phyloP scores from a whole-genome alignment of 2,888 invertebrate genomes.

The Patella pellucida region DNA sequence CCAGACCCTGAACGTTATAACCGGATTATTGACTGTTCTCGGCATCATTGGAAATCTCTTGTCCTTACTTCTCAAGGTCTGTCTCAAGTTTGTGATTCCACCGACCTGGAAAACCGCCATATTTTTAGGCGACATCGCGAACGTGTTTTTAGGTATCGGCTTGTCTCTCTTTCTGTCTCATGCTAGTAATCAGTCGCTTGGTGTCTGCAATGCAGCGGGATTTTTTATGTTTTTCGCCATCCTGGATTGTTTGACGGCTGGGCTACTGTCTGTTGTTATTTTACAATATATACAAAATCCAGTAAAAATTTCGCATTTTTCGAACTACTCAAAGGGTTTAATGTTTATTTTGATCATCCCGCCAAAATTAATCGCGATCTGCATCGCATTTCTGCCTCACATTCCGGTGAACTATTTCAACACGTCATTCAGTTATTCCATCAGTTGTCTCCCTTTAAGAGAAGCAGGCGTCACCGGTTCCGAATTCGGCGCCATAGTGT shows the following conservation, averaged over 20 bases:
- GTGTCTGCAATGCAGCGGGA: slow-evolving; percentile 43
- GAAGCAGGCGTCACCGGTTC: slow-evolving; percentile 43
- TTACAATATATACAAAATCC: slow-evolving; percentile 56
- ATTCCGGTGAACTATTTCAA: slow-evolving; percentile 46
- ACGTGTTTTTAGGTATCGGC: slow-evolving; percentile 45
- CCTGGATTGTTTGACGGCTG: slow-evolving; percentile 48
- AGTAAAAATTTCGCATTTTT: slow-evolving; percentile 52
- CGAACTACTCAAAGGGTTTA: slow-evolving; percentile 43
- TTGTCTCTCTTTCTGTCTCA: slow-evolving; percentile 42
- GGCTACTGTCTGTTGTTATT: slow-evolving; percentile 48
- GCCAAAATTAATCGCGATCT: slow-evolving; percentile 44
- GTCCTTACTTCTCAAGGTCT: slow-evolving; percentile 45
- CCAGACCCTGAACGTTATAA: slow-evolving; percentile 29
- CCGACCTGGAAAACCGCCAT: slow-evolving; percentile 57
- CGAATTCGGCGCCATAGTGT: slow-evolving; percentile 45
- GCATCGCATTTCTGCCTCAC: slow-evolving; percentile 49
- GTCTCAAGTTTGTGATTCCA: slow-evolving; percentile 48
- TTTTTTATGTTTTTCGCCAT: slow-evolving; percentile 54
- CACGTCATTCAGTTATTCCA: slow-evolving; percentile 31
- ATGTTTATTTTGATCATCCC: slow-evolving; percentile 48
- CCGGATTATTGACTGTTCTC: slow-evolving; percentile 38
- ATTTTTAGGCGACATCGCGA: slow-evolving; percentile 46
- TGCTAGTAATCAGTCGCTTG: slow-evolving; percentile 24
- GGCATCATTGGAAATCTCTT: slow-evolving; percentile 42
- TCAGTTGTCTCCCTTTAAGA: slow-evolving; percentile 52